Evolutionary conservation across 2,113 vertebrate genomes (phyloP).

Genomic region (Nymphicus hollandicus): DNA sequence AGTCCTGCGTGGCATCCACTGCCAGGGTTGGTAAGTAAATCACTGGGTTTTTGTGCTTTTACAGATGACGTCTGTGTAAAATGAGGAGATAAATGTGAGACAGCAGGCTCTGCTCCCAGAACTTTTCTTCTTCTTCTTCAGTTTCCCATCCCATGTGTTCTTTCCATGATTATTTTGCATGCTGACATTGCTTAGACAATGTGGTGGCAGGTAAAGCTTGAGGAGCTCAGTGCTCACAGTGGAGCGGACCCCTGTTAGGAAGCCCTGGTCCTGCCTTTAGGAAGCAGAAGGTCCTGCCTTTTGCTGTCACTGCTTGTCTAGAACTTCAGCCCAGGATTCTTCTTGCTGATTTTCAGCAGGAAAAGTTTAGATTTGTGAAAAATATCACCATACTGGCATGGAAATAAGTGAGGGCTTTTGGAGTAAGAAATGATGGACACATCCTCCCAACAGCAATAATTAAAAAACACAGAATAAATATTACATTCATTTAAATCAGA

Average conservation of each 20-base stretch:
- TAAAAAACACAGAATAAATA: neutral
- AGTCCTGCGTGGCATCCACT: neutral
- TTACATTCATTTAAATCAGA: neutral
- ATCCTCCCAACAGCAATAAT: neutral
- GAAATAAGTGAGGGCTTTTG: neutral
- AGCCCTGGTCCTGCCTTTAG: neutral
- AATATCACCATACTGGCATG: neutral
- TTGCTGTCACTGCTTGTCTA: neutral
- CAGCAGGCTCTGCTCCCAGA: neutral
- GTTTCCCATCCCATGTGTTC: neutral
- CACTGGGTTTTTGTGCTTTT: neutral
- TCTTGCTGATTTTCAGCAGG: neutral
- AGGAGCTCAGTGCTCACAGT: accelerated
- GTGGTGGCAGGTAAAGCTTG: neutral
- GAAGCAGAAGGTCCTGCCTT: neutral
- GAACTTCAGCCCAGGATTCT: neutral
- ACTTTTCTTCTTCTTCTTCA: neutral
- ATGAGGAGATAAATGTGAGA: neutral
- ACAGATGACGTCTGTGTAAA: neutral
- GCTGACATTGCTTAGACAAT: neutral
- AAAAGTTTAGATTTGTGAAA: neutral
- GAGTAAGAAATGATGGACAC: neutral
- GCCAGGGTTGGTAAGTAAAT: conserved; percentile 44
- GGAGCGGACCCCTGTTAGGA: accelerated
- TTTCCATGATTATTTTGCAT: neutral